Evolutionary conservation across 2,113 vertebrate species (phyloP).

Genomic region (Dipodomys ordii): DNA sequence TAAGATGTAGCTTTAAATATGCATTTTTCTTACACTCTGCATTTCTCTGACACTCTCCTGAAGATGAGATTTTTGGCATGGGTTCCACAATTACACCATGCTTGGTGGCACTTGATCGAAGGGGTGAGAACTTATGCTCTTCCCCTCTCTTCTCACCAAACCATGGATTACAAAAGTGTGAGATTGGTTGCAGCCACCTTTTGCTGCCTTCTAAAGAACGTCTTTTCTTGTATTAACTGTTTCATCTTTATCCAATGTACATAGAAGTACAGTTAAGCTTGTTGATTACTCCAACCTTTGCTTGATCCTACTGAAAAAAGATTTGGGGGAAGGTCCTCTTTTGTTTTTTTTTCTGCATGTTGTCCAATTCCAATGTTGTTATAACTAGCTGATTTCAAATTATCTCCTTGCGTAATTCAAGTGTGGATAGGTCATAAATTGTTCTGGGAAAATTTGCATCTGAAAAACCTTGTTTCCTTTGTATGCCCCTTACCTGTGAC

Average conservation of each 20-base stretch:
- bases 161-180: rapidly evolving
- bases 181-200: neutral
- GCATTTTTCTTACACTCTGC: constrained; percentile 37
- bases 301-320: constrained; percentile 34
- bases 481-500: neutral
- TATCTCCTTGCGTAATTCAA: neutral
- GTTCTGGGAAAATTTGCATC: neutral
- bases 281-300: constrained; percentile 19
- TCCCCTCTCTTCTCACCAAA: neutral
- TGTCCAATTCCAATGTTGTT: neutral
- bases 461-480: neutral
- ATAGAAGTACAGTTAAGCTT: neutral
- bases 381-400: neutral
- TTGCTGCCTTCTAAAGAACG: neutral
- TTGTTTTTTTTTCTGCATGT: neutral
- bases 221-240: neutral
- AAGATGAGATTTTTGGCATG: neutral
- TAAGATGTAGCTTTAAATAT: constrained; percentile 61
- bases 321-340: neutral
- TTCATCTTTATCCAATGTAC: neutral
- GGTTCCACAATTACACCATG: neutral
- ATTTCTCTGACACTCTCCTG: neutral
- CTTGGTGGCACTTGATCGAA: neutral
- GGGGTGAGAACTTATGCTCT: neutral
- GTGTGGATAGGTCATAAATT: neutral